phyloP scores from a whole-genome alignment of 2,797 vertebrate genomes.

The Eulemur albifrons region DNA sequence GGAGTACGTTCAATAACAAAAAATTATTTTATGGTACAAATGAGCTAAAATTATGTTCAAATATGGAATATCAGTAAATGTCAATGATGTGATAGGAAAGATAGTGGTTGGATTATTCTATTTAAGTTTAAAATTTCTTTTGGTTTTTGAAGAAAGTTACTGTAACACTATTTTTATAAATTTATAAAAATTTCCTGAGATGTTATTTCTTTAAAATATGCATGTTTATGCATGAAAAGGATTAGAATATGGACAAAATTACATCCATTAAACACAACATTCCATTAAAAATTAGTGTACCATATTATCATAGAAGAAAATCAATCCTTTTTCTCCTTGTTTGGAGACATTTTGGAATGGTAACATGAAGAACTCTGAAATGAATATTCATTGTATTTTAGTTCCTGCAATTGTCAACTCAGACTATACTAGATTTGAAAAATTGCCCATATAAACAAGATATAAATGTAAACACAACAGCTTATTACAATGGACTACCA shows the following conservation, averaged over 20 bases:
- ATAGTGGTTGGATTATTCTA: background rate
- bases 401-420: background rate
- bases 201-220: background rate
- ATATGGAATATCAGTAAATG: background rate
- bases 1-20: background rate
- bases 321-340: background rate
- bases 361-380: constrained; percentile 10
- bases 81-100: background rate
- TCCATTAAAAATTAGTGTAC: background rate
- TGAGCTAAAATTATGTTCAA: background rate
- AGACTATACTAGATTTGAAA: background rate
- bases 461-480: background rate
- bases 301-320: background rate
- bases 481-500: background rate
- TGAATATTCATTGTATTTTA: background rate
- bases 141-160: background rate
- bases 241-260: background rate
- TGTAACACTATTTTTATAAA: background rate
- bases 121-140: background rate
- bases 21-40: background rate
- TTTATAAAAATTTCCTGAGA: background rate
- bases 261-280: background rate
- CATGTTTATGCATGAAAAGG: background rate
- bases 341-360: background rate
- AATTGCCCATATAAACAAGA: background rate